Evolutionary conservation across 2,113 vertebrate genomes (phyloP).

Genomic region (Nymphicus hollandicus): DNA sequence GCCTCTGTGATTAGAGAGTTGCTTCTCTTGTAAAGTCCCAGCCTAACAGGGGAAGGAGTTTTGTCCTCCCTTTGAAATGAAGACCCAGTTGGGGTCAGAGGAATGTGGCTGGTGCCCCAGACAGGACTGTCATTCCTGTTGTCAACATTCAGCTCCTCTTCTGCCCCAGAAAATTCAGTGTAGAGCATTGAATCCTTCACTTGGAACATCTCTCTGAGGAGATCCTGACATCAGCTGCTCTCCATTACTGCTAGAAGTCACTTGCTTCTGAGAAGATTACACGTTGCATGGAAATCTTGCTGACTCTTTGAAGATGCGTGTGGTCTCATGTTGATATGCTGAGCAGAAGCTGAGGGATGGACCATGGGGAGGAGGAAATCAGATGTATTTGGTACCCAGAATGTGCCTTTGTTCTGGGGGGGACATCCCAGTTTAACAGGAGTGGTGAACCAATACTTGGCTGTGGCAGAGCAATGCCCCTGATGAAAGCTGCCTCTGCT

Average conservation of each 20-base stretch:
- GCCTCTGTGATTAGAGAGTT: neutral
- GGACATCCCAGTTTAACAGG: neutral
- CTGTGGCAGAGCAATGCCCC: neutral
- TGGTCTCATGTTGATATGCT: no score
- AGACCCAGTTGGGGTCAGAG: rapidly evolving
- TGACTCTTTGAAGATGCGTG: rapidly evolving
- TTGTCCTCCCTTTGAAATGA: neutral
- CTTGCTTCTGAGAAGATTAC: neutral
- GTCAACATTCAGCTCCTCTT: neutral
- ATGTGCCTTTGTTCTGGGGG: neutral
- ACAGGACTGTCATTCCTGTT: rapidly evolving
- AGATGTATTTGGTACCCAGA: neutral
- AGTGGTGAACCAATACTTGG: neutral
- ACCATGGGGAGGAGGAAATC: neutral
- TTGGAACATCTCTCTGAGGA: no score
- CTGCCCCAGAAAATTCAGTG: neutral
- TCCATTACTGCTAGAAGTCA: neutral
- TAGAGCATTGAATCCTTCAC: neutral
- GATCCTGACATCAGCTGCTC: neutral
- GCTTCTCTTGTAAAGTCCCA: neutral
- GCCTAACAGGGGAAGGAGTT: rapidly evolving
- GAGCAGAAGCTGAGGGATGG: neutral
- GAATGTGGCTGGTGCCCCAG: rapidly evolving
- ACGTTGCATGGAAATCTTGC: neutral
- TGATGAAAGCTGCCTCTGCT: neutral